Conservation (phyloP, 2,888 invertebrate genomes). For the Diadegma fenestrale region DNA sequence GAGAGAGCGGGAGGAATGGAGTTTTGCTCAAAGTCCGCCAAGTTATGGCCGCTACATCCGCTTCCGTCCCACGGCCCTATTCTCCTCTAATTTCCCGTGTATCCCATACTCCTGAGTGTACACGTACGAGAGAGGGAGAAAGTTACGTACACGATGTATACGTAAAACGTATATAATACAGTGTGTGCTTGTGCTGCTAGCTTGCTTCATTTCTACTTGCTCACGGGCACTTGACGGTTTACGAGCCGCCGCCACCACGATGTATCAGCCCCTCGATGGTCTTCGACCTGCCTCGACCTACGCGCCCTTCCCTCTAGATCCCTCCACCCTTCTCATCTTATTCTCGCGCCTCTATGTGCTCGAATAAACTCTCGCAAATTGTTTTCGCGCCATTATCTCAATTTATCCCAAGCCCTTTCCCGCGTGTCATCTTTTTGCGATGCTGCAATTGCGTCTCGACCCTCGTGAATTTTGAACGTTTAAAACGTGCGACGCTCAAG, state of each 20-base stretch:
- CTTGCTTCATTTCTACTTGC: slow-evolving; percentile 77
- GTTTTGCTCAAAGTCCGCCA: slow-evolving; percentile 71
- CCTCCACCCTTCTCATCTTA: slow-evolving; percentile 26
- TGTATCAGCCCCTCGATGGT: slow-evolving; percentile 77
- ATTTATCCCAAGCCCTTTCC: background rate
- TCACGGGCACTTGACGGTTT: slow-evolving; percentile 81
- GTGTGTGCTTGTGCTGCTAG: slow-evolving; percentile 40
- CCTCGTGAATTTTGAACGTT: no score
- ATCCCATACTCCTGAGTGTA: slow-evolving; percentile 65
- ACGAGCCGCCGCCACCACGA: slow-evolving; percentile 82
- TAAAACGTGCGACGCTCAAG: slow-evolving; percentile 7
- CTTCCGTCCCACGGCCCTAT: slow-evolving; percentile 84
- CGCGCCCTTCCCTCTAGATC: slow-evolving; percentile 39
- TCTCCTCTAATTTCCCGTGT: slow-evolving; percentile 73
- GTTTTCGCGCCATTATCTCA: slow-evolving; percentile 37
- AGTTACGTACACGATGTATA: slow-evolving; percentile 33
- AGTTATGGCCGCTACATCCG: slow-evolving; percentile 83
- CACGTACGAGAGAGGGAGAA: slow-evolving; percentile 4
- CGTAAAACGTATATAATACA: slow-evolving; percentile 37
- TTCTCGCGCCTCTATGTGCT: slow-evolving; percentile 15
- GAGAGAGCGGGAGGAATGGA: slow-evolving; percentile 37
- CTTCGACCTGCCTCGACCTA: slow-evolving; percentile 67
- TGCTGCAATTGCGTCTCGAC: no score
- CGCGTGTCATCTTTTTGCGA: no score
- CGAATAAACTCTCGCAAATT: slow-evolving; percentile 48